Conservation (phyloP, 2,797 vertebrate species). For the Centropyge bicolor region DNA sequence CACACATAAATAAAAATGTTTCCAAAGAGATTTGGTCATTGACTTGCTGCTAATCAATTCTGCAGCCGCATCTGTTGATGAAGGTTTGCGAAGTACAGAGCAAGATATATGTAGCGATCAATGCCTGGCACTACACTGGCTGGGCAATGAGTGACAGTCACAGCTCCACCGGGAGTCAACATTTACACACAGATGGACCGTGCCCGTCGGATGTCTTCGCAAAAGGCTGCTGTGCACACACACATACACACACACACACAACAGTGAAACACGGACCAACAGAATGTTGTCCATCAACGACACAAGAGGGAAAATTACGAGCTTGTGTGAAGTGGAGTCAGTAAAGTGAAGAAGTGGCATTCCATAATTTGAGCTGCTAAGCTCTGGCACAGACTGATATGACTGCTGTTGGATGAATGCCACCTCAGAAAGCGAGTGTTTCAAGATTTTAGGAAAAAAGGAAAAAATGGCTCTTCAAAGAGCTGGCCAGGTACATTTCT, state of each 20-base stretch:
- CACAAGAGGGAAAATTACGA: conserved; percentile 65
- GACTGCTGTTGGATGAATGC: conserved; percentile 51
- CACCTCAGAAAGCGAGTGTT: conserved; percentile 41
- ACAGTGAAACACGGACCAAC: conserved; percentile 65
- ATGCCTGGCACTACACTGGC: conserved; percentile 80
- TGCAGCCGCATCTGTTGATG: conserved; percentile 86
- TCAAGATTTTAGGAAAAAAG: conserved; percentile 22
- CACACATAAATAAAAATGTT: conserved; percentile 90
- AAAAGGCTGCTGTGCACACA: conserved; percentile 44
- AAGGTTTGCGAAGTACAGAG: conserved; percentile 83
- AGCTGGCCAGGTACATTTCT: conserved; percentile 3
- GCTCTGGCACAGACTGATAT: conserved; percentile 66
- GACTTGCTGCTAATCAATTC: conserved; percentile 87
- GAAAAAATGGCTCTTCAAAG: conserved; percentile 12
- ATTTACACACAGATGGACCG: conserved; percentile 75
- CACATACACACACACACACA: conserved; percentile 12
- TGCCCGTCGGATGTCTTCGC: conserved; percentile 67
- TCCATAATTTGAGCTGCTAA: conserved; percentile 64
- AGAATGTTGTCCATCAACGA: conserved; percentile 75
- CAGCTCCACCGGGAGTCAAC: conserved; percentile 79
- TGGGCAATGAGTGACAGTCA: conserved; percentile 79
- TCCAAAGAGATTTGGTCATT: conserved; percentile 87
- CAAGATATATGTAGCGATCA: conserved; percentile 86
- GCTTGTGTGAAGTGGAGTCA: conserved; percentile 58
- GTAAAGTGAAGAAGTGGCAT: conserved; percentile 67